phyloP scores from a whole-genome alignment of 2,888 invertebrate genomes.

The Tetragonisca angustula region DNA sequence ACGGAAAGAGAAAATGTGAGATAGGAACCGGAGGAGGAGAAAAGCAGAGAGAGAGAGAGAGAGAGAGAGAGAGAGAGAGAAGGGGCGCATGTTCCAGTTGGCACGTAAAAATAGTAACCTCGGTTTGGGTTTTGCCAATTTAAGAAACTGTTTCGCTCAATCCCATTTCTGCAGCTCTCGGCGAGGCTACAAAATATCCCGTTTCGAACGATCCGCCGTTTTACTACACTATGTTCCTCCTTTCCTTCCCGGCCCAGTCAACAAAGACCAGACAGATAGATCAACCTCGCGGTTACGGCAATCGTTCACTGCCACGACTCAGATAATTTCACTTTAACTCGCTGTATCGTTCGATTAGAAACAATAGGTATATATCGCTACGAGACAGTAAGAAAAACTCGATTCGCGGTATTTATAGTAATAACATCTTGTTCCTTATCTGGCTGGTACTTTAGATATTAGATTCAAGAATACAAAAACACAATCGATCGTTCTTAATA shows the following conservation, averaged over 20 bases:
- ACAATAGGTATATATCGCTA: background rate
- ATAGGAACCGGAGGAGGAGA: background rate
- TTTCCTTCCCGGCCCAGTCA: constrained; percentile 6
- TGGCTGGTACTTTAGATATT: background rate
- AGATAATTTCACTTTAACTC: background rate
- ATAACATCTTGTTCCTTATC: background rate
- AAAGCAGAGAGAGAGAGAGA: constrained; percentile 7
- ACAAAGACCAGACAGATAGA: constrained; percentile 1
- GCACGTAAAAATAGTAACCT: constrained; percentile 64
- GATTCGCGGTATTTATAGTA: background rate
- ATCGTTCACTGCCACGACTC: background rate
- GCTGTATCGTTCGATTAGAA: background rate
- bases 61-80: background rate
- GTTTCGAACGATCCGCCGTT: constrained; percentile 51
- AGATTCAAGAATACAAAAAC: background rate
- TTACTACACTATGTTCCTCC: constrained; percentile 30
- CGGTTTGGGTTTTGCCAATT: constrained; percentile 61
- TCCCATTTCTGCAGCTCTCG: constrained; percentile 55
- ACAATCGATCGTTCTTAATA: background rate
- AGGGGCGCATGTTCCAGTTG: constrained; percentile 58
- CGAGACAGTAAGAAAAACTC: background rate
- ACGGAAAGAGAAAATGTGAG: constrained; percentile 1
- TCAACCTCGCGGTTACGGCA: constrained; percentile 17
- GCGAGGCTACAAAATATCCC: constrained; percentile 48
- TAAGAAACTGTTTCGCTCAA: constrained; percentile 61